Conservation (phyloP, 2,113 vertebrate species). For the Todiramphus saurophagus region DNA sequence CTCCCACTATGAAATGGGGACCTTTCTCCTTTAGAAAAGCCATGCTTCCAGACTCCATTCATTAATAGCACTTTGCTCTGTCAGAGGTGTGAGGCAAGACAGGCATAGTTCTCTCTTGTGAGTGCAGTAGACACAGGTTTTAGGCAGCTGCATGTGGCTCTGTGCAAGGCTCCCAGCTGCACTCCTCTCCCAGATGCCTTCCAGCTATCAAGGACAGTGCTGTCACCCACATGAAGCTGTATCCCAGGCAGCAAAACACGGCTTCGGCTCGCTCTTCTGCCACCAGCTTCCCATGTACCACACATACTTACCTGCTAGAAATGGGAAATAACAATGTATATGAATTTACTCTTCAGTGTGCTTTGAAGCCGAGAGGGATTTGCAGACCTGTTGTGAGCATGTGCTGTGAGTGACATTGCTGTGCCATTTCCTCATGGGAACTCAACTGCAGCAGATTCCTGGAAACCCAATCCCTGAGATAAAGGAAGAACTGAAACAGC, state of each 20-base stretch:
- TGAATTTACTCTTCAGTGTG: neutral
- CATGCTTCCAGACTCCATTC: neutral
- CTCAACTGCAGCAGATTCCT: neutral
- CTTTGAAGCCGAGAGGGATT: neutral
- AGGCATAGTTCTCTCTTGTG: rapidly evolving
- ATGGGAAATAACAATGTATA: rapidly evolving
- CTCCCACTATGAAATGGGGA: neutral
- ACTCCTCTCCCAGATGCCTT: neutral
- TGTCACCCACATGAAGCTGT: rapidly evolving
- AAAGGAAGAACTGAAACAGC: neutral
- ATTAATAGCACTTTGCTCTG: neutral
- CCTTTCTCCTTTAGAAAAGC: neutral
- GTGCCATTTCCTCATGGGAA: neutral
- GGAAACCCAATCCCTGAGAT: neutral
- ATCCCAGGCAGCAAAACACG: neutral
- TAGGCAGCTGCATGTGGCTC: neutral
- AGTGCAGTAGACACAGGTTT: neutral
- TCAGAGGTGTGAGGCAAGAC: neutral
- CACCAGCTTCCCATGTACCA: neutral
- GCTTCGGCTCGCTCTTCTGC: neutral
- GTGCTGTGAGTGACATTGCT: neutral
- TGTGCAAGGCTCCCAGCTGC: neutral
- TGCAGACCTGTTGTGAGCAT: neutral
- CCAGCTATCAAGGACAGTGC: neutral
- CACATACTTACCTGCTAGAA: neutral